Percentiles rank a stretch among this genome's conserved stretches.
Conservation (phyloP, 2,888 invertebrate species). For the Zhuqinia jingwanae region DNA sequence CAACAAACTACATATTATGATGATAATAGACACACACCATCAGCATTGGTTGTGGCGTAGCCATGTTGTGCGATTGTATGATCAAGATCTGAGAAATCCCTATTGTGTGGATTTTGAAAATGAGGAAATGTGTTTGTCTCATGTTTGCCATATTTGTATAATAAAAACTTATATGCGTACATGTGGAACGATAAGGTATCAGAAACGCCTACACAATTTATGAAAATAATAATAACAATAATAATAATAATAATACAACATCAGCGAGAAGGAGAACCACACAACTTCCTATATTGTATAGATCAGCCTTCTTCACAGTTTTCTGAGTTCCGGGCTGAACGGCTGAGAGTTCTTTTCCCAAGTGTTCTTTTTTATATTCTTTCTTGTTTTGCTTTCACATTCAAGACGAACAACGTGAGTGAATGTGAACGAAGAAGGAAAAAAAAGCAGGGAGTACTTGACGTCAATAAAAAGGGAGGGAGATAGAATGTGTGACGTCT, state of each 20-base stretch:
- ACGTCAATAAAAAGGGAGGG: background rate
- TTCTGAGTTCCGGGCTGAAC: constrained; percentile 10
- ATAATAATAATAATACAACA: too few relatives aligned
- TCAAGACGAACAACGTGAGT: background rate
- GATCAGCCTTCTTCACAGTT: background rate
- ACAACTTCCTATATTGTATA: background rate
- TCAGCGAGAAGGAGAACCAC: too few relatives aligned
- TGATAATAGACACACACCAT: constrained; percentile 1
- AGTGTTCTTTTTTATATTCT: too few relatives aligned
- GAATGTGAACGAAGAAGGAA: background rate
- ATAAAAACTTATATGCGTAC: background rate
- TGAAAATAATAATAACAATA: background rate
- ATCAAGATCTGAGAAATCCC: background rate
- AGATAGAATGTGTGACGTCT: background rate
- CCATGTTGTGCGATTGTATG: background rate
- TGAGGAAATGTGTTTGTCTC: background rate
- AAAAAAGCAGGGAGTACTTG: too few relatives aligned
- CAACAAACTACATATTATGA: too few relatives aligned
- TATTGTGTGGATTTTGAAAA: background rate
- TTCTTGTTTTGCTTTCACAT: background rate
- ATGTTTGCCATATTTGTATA: background rate
- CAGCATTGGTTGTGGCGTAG: too few relatives aligned
- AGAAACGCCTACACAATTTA: constrained; percentile 54
- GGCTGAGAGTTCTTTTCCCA: constrained; percentile 33
- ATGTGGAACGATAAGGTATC: background rate